These are phyloP conservation scores for Pipa parva DNA, from an alignment of 2,113 vertebrate species.

Conservation along the genomic window DNA sequence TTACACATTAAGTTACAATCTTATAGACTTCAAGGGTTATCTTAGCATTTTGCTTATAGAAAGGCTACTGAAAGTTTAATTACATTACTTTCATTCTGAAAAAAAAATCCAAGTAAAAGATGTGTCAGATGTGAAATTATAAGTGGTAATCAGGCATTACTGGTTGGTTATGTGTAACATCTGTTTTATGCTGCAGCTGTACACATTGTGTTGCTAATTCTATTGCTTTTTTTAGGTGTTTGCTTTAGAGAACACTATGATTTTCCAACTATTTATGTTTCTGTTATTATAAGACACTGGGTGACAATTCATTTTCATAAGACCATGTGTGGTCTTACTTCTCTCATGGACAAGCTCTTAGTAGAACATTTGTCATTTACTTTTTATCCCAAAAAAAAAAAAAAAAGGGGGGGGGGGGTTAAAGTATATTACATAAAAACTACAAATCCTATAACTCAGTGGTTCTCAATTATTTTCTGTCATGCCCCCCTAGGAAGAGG, in stretches of 20 bases:
- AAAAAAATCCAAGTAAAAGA: neutral
- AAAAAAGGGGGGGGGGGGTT: too few relatives aligned
- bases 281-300: slow-evolving; percentile 28
- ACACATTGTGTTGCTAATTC: slow-evolving; percentile 38
- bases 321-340: neutral
- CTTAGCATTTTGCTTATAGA: too few relatives aligned
- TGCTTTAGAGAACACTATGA: slow-evolving; percentile 23
- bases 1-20: too few relatives aligned
- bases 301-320: slow-evolving; percentile 25
- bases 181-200: slow-evolving; percentile 30
- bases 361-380: too few relatives aligned
- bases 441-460: too few relatives aligned
- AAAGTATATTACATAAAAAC: too few relatives aligned
- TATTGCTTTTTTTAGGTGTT: slow-evolving; percentile 33
- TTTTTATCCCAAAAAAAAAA: too few relatives aligned
- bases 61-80: too few relatives aligned
- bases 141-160: slow-evolving; percentile 7
- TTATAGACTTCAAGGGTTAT: too few relatives aligned
- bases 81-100: neutral
- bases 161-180: slow-evolving; percentile 23
- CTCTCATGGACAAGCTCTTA: neutral
- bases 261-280: slow-evolving; percentile 27
- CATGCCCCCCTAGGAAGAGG: too few relatives aligned
- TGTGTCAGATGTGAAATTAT: slow-evolving; percentile 37
- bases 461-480: too few relatives aligned